Evolutionary conservation across 2,888 invertebrate species (phyloP), one percentile per base, ranked within the genome.

Genomic region (Odontocolon sp.): DNA sequence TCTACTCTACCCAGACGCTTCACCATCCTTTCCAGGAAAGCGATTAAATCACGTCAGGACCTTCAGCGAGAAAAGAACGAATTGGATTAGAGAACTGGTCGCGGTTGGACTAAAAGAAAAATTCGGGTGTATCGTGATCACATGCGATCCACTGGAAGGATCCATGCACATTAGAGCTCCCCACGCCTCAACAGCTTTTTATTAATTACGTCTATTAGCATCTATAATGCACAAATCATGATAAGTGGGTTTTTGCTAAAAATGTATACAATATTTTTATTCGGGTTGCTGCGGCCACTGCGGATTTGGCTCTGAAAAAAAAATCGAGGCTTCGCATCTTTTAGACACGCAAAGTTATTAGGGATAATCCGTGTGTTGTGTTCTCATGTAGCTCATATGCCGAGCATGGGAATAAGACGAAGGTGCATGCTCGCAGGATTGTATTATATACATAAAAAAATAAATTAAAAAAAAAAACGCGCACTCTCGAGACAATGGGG

Each of bases 171-270:
- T 38, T 28, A 11, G 52, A 67, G 61, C 61, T 50, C 72, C 67
- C 71, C 67, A 72, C 76, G 76, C 71, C 67, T 72, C 63, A 36
- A 67, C 71, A 72, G 72, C 61, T 63, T 72, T n/a, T 77, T 77
- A 77, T 77, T 77, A 72, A 77, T 77, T 77, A 72, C 31, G 61
- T 57, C 76, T 52, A 77, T 77, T 77, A 77, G 76, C 76, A 77
- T 77, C 76, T 63, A 77, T 77, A 77, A 77, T 77, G 57, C 72
- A 77, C 76, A 77, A 77, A 77, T 77, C 76, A 77, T 72, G 76
- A 71, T 77, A 77, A 77, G 76, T 77, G 71, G 71, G 38, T 63
- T 57, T 67, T 67, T 71, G 42, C 52, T 56, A 47, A 45, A 33
- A 36, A 8, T 36, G 40, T 71, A 38, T 56, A 33, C 31, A 40